Percentiles rank a stretch among this genome's conserved stretches.
phyloP scores from a whole-genome alignment of 92 coral and sea anemone species.

The Palythoa heliodiscus region DNA sequence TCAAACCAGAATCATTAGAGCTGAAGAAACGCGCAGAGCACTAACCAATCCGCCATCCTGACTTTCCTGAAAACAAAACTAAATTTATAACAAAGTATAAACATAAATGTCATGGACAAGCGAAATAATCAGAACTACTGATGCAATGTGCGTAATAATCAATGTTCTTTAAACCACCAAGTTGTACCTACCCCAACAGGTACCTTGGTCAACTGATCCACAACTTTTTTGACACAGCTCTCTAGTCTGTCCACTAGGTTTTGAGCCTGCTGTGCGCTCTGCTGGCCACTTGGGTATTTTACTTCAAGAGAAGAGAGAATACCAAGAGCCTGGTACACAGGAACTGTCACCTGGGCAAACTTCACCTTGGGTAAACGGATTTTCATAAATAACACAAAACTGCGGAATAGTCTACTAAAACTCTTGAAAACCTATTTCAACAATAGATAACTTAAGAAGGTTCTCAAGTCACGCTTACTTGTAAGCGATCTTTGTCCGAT shows the following conservation, averaged over 20 bases:
- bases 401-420: too few relatives aligned
- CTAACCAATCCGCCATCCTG: too few relatives aligned
- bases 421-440: not conserved
- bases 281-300: slow-evolving; percentile 8
- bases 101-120: too few relatives aligned
- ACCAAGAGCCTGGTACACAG: slow-evolving; percentile 34
- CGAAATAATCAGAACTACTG: too few relatives aligned
- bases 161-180: not conserved
- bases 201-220: slow-evolving; percentile 19
- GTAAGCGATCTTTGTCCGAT: too few relatives aligned
- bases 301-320: slow-evolving; percentile 23
- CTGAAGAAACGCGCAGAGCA: too few relatives aligned
- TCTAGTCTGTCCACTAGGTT: slow-evolving; percentile 11
- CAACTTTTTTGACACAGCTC: slow-evolving; percentile 29
- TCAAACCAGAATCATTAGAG: too few relatives aligned
- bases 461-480: too few relatives aligned
- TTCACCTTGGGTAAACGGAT: slow-evolving; percentile 16
- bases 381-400: not conserved
- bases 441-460: too few relatives aligned
- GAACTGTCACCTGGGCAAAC: slow-evolving; percentile 20
- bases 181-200: slow-evolving; percentile 26
- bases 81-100: too few relatives aligned
- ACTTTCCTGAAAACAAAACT: too few relatives aligned
- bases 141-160: not conserved
- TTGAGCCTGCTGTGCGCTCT: slow-evolving; percentile 33